Evolutionary conservation across 2,888 invertebrate species (phyloP), one percentile per base, ranked within the genome.

Genomic region (Nymphalis urticae): DNA sequence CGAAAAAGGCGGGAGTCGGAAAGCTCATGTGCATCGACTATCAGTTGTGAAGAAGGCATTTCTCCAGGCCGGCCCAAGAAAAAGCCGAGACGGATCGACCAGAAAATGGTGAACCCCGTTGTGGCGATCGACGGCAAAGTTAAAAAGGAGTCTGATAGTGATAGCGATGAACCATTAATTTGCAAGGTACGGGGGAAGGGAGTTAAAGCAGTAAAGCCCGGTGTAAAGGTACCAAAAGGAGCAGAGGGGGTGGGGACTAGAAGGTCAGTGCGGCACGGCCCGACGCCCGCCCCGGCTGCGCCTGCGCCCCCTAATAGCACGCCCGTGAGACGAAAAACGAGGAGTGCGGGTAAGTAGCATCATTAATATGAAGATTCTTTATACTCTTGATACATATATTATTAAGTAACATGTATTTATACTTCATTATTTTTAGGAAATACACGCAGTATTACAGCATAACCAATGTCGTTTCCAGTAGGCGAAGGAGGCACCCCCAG

Each of bases 1-100:
- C 94, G 97, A 69, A 96, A 96, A 84, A 94, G 97, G 60, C 95
- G 96, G 80, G 97, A 96, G 81, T 96, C 96, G 0, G 97, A 97
- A 79, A 95, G 96, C 85, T 95, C 95, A 54, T 93, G 93, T 72
- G 94, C 95, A 1, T 94, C 95, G 1, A 94, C 94, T 75, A 90
- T 94, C 62, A 95, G 95, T 79, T 94, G 94, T 76, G 94, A 94
- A 75, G 93, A 93, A 75, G 90, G 87, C 48, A 79, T 88, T 10
- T 88, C 89, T 17, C 87, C 87, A 19, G 88, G 85, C 60, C 79
- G 89, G 10, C 83, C 83, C 53, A 88, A 88, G 79, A 92, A 92
- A 79, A 90, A 91, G 72, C 87, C 90, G 67, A 82, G 88, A 17
- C 79, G 85, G 13, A 72, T 81, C 48, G 87, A 85, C 64, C 79